Evolutionary conservation across 2,797 vertebrate genomes (phyloP), one percentile per base, ranked within the genome.

Genomic region (Aeoliscus strigatus): DNA sequence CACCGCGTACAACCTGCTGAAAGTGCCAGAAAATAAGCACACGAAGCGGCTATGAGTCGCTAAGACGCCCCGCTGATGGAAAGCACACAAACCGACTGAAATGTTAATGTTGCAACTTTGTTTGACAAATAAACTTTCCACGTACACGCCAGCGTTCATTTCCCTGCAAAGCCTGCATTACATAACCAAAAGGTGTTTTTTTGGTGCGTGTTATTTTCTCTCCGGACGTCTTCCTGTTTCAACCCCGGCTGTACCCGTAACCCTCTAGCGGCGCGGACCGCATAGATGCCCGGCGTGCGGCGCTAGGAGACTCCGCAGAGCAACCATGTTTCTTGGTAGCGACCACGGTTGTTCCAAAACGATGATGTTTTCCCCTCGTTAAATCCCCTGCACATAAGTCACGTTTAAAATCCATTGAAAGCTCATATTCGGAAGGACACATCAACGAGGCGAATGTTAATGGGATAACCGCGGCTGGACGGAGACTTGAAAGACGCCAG

Each of bases 241-340:
- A 64, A 70, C 81, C 78, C 64, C 73, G 80, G 75, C 66, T 40
- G 76, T 78, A 77, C 74, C 61, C 69, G 77, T 75, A 53, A 61
- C 44, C 73, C 53, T 79, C 66, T 77, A 70, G 85, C 88, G 87
- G 89, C 80, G 17, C 24, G 41, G 39, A 53, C 57, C 50, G 80
- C 86, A 43, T 73, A 33, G 60, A 35, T 70, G 70, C 66, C 84
- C 85, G 88, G 87, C 70, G 65, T 78, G 77, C 45, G 39, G 73
- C 65, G 70, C 38, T 80, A 91, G 77, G 85, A 90, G 79, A 91
- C 88, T 83, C 88, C 89, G 89, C 81, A 85, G 87, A 70, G 77
- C 75, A 36, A 83, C 84, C 83, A 84, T 83, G 79, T 83, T 84
- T 81, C 75, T 75, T 49, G 43, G 61, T 45, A 42, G 66, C 79